These are phyloP conservation scores for Peromyscus polionotus DNA, from an alignment of 2,113 vertebrate species.

Conservation along the genomic window DNA sequence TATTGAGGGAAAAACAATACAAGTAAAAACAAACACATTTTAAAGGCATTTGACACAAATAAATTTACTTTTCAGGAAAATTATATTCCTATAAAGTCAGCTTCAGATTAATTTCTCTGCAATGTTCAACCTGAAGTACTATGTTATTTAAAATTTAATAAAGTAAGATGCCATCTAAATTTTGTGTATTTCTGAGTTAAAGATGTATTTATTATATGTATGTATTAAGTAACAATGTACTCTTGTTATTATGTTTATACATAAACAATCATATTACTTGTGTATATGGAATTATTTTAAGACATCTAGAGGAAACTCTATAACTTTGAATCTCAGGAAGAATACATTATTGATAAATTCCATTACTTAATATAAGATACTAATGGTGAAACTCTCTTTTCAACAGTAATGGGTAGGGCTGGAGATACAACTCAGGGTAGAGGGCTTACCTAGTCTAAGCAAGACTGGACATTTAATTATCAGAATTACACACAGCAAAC, in stretches of 20 bases:
- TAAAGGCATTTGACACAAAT: background rate
- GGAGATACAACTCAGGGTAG: background rate
- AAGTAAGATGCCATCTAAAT: background rate
- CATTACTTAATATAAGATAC: slow-evolving; percentile 27
- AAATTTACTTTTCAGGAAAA: slow-evolving; percentile 39
- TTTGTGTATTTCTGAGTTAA: background rate
- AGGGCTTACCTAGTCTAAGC: background rate
- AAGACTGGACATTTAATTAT: background rate
- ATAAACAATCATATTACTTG: background rate
- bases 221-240: background rate
- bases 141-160: background rate
- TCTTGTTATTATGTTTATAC: background rate
- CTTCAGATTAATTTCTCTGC: slow-evolving; percentile 25
- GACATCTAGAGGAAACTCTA: background rate
- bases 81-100: background rate
- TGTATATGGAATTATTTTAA: slow-evolving; percentile 17
- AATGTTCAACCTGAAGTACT: background rate
- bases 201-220: background rate
- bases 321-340: background rate
- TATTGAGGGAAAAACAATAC: slow-evolving; percentile 1
- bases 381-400: background rate
- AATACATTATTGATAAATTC: background rate
- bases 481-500: background rate
- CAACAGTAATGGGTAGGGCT: background rate
- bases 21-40: slow-evolving; percentile 44